A percentile compares a stretch with the other conserved stretches of the same genome.
Conservation (phyloP, 2,888 invertebrate species). For the Conus canariensis region DNA sequence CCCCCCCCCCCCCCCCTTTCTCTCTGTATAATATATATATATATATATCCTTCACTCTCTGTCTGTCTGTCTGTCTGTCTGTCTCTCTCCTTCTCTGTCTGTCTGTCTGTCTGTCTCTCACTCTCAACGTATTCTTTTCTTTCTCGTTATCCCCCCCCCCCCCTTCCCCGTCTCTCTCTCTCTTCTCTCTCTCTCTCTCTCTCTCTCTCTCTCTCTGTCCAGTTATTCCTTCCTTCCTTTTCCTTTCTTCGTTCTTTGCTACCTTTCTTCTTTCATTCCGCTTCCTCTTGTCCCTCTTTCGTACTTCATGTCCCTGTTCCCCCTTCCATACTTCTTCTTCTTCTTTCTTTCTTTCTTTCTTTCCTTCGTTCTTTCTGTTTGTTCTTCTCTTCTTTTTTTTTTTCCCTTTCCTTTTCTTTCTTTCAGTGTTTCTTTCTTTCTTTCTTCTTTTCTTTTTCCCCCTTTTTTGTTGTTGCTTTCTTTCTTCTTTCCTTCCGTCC, state of each 20-base stretch:
- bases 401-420: neutral
- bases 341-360: neutral
- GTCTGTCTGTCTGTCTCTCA: neutral
- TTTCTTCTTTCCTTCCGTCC: neutral
- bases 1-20: too few species aligned
- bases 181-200: constrained; percentile 1
- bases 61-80: too few species aligned
- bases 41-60: too few species aligned
- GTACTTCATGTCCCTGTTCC: neutral
- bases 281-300: neutral
- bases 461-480: neutral
- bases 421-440: neutral
- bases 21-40: too few species aligned
- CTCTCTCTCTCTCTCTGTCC: neutral
- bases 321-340: too few species aligned
- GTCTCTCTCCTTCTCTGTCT: neutral
- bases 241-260: neutral
- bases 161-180: too few species aligned
- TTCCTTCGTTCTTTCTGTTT: neutral
- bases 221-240: neutral
- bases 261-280: neutral
- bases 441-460: neutral
- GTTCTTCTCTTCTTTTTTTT: neutral
- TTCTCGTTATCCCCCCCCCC: too few species aligned
- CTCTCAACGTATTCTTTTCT: too few species aligned